phyloP scores from a whole-genome alignment of 1,140 invertebrate species.

The Drosophila trapezifrons region DNA sequence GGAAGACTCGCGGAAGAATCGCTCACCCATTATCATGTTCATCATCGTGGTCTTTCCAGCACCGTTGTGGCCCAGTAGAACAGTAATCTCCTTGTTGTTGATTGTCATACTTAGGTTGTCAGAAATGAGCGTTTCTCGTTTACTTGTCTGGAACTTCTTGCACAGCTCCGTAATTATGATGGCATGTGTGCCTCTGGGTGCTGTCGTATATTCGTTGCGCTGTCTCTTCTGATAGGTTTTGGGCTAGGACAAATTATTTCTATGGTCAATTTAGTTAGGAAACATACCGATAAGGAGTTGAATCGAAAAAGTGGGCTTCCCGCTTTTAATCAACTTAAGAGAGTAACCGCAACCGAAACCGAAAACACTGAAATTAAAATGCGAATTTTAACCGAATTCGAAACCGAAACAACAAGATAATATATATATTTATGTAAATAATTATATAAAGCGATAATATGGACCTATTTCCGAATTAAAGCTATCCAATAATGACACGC shows the following conservation, averaged over 20 bases:
- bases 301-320: background rate
- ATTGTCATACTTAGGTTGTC: constrained; percentile 79
- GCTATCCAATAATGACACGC: too few species aligned
- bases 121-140: constrained; percentile 67
- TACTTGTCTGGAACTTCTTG: constrained; percentile 67
- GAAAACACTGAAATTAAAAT: constrained; percentile 16
- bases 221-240: constrained; percentile 69
- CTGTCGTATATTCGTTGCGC: constrained; percentile 68
- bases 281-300: constrained; percentile 11
- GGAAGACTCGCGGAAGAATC: too few species aligned
- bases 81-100: constrained; percentile 86
- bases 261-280: too few species aligned
- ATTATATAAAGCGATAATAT: background rate
- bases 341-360: constrained; percentile 9
- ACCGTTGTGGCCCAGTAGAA: constrained; percentile 90
- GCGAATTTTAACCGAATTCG: background rate
- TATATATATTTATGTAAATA: background rate
- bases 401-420: background rate
- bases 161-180: constrained; percentile 74
- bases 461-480: background rate
- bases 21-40: constrained; percentile 84
- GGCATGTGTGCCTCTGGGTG: constrained; percentile 57
- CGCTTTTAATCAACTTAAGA: background rate
- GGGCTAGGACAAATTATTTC: too few species aligned
- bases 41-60: constrained; percentile 91